Evolutionary conservation across 2,888 invertebrate genomes (phyloP).

Genomic region (Halictus quadricinctus): DNA sequence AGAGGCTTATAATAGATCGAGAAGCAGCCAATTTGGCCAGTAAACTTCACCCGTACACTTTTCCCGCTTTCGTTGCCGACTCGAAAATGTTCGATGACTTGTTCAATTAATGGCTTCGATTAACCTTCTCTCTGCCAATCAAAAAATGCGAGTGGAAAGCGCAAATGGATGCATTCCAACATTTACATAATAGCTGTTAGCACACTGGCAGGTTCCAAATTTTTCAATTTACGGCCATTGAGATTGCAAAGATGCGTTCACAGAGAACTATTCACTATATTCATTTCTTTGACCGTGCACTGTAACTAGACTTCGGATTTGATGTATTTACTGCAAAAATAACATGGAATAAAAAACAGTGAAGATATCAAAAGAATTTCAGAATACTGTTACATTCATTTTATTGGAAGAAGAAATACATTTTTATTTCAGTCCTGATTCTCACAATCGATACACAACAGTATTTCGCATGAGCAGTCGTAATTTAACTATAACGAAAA

Average conservation of each 20-base stretch:
- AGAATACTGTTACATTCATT: too few relatives aligned
- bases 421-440: too few relatives aligned
- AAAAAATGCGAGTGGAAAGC: background rate
- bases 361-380: background rate
- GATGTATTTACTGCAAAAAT: background rate
- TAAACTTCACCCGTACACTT: slow-evolving; percentile 35
- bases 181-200: background rate
- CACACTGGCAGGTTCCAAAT: background rate
- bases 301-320: background rate
- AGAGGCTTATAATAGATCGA: slow-evolving; percentile 72
- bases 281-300: background rate
- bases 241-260: background rate
- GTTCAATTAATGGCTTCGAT: background rate
- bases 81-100: background rate
- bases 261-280: background rate
- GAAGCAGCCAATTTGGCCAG: slow-evolving; percentile 66
- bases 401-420: too few relatives aligned
- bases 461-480: too few relatives aligned
- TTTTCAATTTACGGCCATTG: background rate
- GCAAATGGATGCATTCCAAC: background rate
- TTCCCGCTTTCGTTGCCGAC: background rate
- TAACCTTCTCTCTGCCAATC: background rate
- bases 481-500: too few relatives aligned
- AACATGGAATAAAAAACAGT: background rate
- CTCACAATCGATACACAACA: too few relatives aligned